A percentile compares a stretch with the other conserved stretches of the same genome.
Conservation (phyloP, 2,797 vertebrate genomes). For the Sternarchorhynchus goeldii region DNA sequence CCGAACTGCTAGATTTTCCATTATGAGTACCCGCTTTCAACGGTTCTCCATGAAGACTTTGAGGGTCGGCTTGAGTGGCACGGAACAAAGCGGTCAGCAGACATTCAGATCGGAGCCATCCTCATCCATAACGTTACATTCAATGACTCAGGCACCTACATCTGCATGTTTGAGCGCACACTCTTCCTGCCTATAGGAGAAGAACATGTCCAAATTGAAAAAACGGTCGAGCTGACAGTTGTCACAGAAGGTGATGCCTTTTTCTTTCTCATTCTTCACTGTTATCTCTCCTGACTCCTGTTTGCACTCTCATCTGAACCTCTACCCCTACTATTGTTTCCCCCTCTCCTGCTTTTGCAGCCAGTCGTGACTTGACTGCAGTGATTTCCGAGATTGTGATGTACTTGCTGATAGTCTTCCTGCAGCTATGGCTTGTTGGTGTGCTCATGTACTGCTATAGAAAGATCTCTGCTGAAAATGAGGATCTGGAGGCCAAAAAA, state of each 20-base stretch:
- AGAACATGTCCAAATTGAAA: slow-evolving; percentile 72
- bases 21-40: slow-evolving; percentile 65
- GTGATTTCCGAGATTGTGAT: slow-evolving; percentile 90
- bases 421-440: slow-evolving; percentile 87
- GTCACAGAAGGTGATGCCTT: slow-evolving; percentile 75
- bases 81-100: slow-evolving; percentile 72
- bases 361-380: slow-evolving; percentile 80
- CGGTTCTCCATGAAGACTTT: slow-evolving; percentile 73
- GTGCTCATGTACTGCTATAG: slow-evolving; percentile 89
- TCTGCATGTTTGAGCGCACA: slow-evolving; percentile 81
- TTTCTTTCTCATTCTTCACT: neutral
- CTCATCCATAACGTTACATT: slow-evolving; percentile 80
- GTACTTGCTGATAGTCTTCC: slow-evolving; percentile 85
- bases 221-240: slow-evolving; percentile 81
- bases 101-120: slow-evolving; percentile 83
- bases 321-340: neutral
- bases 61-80: slow-evolving; percentile 77
- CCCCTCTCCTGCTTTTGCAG: slow-evolving; percentile 60
- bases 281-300: neutral
- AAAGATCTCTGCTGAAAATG: slow-evolving; percentile 83
- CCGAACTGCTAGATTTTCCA: slow-evolving; percentile 78
- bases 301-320: neutral
- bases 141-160: slow-evolving; percentile 82
- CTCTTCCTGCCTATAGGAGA: slow-evolving; percentile 68
- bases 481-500: slow-evolving; percentile 70